These are phyloP conservation scores for Bergia sp. DNA, from an alignment of 92 coral and sea anemone genomes.

Conservation along the genomic window DNA sequence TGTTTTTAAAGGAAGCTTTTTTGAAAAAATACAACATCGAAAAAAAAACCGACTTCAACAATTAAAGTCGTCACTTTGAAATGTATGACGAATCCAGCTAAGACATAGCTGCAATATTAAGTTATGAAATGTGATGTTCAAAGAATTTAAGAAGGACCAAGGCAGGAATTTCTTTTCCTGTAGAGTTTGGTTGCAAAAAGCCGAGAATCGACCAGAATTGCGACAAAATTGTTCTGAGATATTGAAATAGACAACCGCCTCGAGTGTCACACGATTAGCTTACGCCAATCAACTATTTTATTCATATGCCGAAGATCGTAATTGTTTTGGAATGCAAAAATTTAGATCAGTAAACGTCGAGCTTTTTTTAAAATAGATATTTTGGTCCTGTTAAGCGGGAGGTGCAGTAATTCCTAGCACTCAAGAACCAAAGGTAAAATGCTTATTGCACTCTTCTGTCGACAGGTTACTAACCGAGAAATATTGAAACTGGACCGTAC, in stretches of 20 bases:
- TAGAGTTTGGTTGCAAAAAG: background rate
- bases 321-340: background rate
- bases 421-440: too few species aligned
- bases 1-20: background rate
- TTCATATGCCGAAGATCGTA: background rate
- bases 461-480: too few species aligned
- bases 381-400: too few species aligned
- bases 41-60: too few species aligned
- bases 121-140: background rate
- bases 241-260: background rate
- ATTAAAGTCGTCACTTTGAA: background rate
- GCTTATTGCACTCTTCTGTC: too few species aligned
- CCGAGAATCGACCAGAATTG: background rate
- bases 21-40: too few species aligned
- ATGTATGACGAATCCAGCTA: background rate
- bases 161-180: background rate
- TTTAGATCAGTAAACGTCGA: too few species aligned
- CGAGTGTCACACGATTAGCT: background rate
- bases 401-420: too few species aligned
- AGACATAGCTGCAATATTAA: too few species aligned
- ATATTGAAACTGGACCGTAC: too few species aligned
- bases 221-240: background rate
- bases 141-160: too few species aligned
- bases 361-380: too few species aligned
- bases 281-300: background rate